phyloP scores from a whole-genome alignment of 1,140 invertebrate genomes.

The Centruroides vittatus region DNA sequence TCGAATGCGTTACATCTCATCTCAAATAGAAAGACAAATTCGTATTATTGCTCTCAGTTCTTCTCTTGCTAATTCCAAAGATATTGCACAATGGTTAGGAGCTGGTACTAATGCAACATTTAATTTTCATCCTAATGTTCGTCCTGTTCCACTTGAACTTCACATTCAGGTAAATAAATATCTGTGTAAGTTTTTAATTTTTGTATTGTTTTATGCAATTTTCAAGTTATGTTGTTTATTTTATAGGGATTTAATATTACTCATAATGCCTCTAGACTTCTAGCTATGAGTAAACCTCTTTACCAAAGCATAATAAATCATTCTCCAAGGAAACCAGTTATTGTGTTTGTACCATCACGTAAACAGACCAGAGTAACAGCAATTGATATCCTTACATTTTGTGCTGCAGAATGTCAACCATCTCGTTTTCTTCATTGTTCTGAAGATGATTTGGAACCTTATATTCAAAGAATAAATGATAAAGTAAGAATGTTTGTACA shows the following conservation, averaged over 20 bases:
- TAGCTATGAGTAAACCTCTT: slow-evolving; percentile 94
- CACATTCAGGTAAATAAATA: slow-evolving; percentile 54
- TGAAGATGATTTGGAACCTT: slow-evolving; percentile 69
- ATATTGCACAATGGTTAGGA: slow-evolving; percentile 93
- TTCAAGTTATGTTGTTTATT: slow-evolving; percentile 25
- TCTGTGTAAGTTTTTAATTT: not conserved
- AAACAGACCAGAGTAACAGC: slow-evolving; percentile 87
- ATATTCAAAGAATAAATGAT: slow-evolving; percentile 71
- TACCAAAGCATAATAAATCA: slow-evolving; percentile 87
- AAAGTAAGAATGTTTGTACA: slow-evolving; percentile 26
- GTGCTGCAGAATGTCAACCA: slow-evolving; percentile 69
- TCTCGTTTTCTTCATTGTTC: slow-evolving; percentile 77
- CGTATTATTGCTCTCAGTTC: slow-evolving; percentile 90
- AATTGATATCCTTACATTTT: slow-evolving; percentile 86
- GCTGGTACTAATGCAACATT: slow-evolving; percentile 84
- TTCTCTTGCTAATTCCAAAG: slow-evolving; percentile 86
- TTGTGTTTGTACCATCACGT: slow-evolving; percentile 92
- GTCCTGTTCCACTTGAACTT: slow-evolving; percentile 85
- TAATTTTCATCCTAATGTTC: slow-evolving; percentile 96
- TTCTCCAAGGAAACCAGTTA: slow-evolving; percentile 72
- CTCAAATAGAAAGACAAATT: slow-evolving; percentile 84
- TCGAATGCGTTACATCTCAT: slow-evolving; percentile 92
- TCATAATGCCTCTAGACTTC: slow-evolving; percentile 85
- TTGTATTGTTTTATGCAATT: no score
- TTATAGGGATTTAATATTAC: slow-evolving; percentile 81